These are phyloP conservation scores for Conopomorpha cramerella DNA, from an alignment of 1,140 invertebrate genomes.

Conservation along the genomic window DNA sequence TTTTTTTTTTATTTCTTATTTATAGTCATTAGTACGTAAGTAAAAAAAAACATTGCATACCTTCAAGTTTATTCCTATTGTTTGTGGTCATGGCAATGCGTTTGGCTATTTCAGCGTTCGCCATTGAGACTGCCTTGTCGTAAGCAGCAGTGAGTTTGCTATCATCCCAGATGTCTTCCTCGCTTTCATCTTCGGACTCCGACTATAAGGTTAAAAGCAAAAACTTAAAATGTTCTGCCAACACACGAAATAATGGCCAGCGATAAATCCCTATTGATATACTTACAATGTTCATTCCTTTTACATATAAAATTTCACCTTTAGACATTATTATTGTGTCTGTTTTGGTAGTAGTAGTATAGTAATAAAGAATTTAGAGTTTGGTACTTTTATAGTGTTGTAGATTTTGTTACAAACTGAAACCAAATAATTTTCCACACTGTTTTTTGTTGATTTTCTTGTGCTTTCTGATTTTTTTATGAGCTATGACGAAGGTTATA, in stretches of 20 bases:
- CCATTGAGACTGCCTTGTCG: conserved; percentile 72
- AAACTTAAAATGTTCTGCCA: background rate
- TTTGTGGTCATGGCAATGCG: conserved; percentile 63
- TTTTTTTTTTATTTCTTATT: too few species aligned
- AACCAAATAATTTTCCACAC: too few species aligned
- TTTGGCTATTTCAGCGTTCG: conserved; percentile 68
- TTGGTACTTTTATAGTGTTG: too few species aligned
- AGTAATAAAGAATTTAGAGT: too few species aligned
- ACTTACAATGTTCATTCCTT: background rate
- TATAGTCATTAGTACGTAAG: too few species aligned
- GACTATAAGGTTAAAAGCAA: background rate
- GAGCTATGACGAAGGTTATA: too few species aligned
- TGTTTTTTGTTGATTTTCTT: too few species aligned
- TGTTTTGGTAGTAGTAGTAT: too few species aligned
- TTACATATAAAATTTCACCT: conserved; percentile 1
- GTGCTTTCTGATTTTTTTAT: too few species aligned
- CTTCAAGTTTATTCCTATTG: too few species aligned
- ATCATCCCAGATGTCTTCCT: conserved; percentile 79
- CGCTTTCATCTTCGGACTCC: conserved; percentile 20
- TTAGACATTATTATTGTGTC: background rate
- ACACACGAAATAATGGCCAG: background rate
- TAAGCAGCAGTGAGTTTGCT: conserved; percentile 78
- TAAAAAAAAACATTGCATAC: too few species aligned
- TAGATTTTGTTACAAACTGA: too few species aligned
- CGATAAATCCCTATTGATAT: background rate